phyloP scores from a whole-genome alignment of 2,888 invertebrate genomes.

The Yponomeuta evonymella region DNA sequence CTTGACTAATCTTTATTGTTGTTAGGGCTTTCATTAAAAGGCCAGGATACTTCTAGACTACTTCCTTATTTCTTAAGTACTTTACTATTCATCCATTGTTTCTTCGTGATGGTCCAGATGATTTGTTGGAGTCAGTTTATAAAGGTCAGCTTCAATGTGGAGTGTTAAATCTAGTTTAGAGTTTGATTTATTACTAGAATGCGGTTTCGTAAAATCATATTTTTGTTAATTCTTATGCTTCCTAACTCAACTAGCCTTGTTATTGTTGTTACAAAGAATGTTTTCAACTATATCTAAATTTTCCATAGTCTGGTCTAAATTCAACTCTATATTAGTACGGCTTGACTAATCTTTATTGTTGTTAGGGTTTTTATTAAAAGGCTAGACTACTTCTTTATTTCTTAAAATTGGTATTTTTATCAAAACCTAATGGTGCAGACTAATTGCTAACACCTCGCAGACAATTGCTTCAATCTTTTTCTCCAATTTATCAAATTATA shows the following conservation, averaged over 20 bases:
- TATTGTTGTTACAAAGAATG: background rate
- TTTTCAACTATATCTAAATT: background rate
- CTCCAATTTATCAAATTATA: background rate
- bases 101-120: constrained; percentile 11
- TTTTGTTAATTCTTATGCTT: background rate
- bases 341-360: background rate
- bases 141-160: background rate
- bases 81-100: background rate
- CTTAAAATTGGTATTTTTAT: background rate
- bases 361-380: background rate
- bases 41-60: background rate
- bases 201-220: background rate
- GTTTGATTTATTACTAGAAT: background rate
- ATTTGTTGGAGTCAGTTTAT: constrained; percentile 18
- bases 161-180: background rate
- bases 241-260: background rate
- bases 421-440: background rate
- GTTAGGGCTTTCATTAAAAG: background rate
- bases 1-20: background rate
- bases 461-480: background rate
- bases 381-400: background rate
- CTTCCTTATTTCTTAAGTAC: background rate
- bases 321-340: background rate
- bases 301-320: background rate
- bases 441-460: background rate